Evolutionary conservation across 2,797 vertebrate genomes (phyloP).

Genomic region (Sorex maritimensis): DNA sequence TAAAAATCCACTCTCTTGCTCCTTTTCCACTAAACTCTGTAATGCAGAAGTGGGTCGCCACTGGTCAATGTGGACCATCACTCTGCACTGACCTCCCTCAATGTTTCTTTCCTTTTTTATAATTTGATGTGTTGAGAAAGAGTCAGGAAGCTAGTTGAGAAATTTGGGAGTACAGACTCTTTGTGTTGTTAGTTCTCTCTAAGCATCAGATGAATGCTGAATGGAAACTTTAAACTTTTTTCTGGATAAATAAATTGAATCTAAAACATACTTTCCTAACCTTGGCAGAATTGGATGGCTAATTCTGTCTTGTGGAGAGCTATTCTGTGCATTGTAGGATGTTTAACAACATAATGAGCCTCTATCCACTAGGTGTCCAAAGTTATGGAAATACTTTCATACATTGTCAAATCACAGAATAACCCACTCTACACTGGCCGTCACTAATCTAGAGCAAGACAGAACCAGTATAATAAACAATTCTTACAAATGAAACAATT

Average conservation of each 20-base stretch:
- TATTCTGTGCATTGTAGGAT: background rate
- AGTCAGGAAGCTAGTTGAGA: conserved; percentile 22
- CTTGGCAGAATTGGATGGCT: background rate
- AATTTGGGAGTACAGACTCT: background rate
- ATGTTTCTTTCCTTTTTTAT: conserved; percentile 23
- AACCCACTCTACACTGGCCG: background rate
- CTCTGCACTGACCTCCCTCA: background rate
- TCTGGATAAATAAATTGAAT: background rate
- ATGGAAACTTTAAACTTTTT: background rate
- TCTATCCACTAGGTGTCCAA: background rate
- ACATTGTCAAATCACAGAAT: background rate
- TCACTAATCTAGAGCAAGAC: background rate
- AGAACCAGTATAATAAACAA: background rate
- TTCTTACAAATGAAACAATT: conserved; percentile 29
- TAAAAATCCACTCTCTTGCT: background rate
- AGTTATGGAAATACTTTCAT: background rate
- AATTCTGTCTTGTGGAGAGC: background rate
- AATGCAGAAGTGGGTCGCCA: background rate
- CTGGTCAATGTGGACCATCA: background rate
- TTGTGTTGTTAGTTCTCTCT: background rate
- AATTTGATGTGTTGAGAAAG: background rate
- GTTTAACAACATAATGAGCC: background rate
- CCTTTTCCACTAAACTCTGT: background rate
- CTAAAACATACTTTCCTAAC: background rate
- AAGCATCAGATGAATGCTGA: background rate